Conservation (phyloP, 2,888 invertebrate genomes). For the Pseudoips prasinana region DNA sequence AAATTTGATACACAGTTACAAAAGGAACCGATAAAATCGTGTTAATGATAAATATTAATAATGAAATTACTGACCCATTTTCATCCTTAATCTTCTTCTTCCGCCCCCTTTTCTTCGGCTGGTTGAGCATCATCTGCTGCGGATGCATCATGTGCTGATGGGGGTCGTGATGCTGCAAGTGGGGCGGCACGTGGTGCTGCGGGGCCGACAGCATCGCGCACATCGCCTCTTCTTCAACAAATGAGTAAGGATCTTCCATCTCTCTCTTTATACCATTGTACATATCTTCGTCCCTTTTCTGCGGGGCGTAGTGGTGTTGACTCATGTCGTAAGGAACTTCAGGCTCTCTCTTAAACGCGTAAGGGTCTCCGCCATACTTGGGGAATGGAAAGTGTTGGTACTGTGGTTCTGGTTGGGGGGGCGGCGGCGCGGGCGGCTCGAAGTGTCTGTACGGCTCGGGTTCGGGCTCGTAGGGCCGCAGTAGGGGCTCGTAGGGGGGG, state of each 20-base stretch:
- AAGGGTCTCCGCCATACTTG: constrained; percentile 65
- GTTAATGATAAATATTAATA: too few species aligned
- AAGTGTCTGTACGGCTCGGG: constrained; percentile 48
- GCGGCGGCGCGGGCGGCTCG: constrained; percentile 50
- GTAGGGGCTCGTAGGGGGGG: constrained; percentile 48
- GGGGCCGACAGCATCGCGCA: constrained; percentile 74
- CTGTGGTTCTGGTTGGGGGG: constrained; percentile 46
- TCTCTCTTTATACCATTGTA: constrained; percentile 81
- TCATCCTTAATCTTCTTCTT: constrained; percentile 91
- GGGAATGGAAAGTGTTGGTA: constrained; percentile 73
- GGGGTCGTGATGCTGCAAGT: constrained; percentile 60
- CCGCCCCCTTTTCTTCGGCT: constrained; percentile 91
- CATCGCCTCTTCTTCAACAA: constrained; percentile 90
- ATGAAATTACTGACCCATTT: constrained; percentile 80
- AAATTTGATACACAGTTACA: too few species aligned
- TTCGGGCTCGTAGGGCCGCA: constrained; percentile 56
- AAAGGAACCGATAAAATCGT: too few species aligned
- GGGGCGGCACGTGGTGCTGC: constrained; percentile 50
- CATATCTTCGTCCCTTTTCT: constrained; percentile 65
- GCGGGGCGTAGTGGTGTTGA: constrained; percentile 51
- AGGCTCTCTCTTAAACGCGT: constrained; percentile 66
- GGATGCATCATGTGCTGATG: constrained; percentile 61
- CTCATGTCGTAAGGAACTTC: constrained; percentile 75
- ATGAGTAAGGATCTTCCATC: constrained; percentile 91
- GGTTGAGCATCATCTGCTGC: constrained; percentile 75